phyloP scores from a whole-genome alignment of 2,888 invertebrate genomes.

The Oithona nana region DNA sequence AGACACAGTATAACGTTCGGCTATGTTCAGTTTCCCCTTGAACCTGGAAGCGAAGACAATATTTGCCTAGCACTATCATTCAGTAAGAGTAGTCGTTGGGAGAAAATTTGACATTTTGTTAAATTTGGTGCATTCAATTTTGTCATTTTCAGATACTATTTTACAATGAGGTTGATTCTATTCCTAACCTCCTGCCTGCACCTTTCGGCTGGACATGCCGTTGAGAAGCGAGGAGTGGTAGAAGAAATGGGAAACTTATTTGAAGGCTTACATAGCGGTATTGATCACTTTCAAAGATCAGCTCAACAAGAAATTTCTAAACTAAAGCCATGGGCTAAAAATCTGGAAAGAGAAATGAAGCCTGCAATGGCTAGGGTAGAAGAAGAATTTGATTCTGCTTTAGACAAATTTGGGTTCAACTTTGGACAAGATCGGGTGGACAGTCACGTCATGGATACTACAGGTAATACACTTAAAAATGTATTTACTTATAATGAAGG shows the following conservation, averaged over 20 bases:
- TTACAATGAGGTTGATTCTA: too few relatives aligned
- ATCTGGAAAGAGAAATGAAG: background rate
- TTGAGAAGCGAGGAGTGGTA: background rate
- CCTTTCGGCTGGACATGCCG: background rate
- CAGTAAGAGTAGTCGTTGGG: too few relatives aligned
- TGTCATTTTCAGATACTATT: too few relatives aligned
- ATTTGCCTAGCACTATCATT: too few relatives aligned
- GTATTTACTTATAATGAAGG: too few relatives aligned
- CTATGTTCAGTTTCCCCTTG: too few relatives aligned
- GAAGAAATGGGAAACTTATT: background rate
- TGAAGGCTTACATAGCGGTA: background rate
- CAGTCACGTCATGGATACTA: background rate
- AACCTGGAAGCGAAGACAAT: too few relatives aligned
- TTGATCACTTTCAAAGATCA: background rate
- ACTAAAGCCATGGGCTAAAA: background rate
- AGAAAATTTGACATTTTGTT: too few relatives aligned
- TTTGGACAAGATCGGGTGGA: background rate
- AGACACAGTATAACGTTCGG: too few relatives aligned
- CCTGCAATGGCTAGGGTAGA: background rate
- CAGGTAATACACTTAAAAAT: background rate
- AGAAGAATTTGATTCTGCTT: background rate
- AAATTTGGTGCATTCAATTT: too few relatives aligned
- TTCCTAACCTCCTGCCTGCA: too few relatives aligned
- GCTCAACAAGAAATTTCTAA: background rate
- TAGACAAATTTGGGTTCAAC: background rate